Conservation (phyloP, 1,140 invertebrate genomes). For the Brachionus manjavacas region DNA sequence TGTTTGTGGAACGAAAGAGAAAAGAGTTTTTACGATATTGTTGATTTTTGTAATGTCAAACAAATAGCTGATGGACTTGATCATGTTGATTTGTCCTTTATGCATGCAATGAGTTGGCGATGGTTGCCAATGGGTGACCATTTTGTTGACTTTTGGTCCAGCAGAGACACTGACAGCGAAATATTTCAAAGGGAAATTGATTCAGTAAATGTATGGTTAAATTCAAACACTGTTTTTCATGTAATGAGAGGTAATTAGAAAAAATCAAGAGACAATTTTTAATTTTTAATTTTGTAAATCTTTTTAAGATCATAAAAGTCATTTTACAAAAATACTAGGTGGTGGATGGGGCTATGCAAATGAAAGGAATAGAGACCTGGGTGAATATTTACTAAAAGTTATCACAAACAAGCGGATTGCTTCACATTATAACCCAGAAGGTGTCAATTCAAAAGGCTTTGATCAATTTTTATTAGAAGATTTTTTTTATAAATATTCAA, state of each 20-base stretch:
- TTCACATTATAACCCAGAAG: neutral
- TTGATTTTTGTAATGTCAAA: slow-evolving; percentile 40
- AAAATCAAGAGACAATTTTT: neutral
- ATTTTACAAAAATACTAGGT: neutral
- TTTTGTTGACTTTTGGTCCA: slow-evolving; percentile 15
- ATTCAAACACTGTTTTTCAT: slow-evolving; percentile 22
- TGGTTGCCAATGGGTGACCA: slow-evolving; percentile 15
- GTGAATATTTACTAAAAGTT: neutral
- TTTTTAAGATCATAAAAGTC: neutral
- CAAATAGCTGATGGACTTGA: neutral
- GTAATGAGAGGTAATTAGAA: neutral
- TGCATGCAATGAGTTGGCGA: slow-evolving; percentile 33
- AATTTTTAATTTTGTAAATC: neutral
- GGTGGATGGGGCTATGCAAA: slow-evolving; percentile 15
- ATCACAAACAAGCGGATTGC: neutral
- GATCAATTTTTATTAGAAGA: neutral
- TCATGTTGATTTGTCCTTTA: neutral
- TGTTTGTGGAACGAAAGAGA: neutral
- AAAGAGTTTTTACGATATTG: neutral
- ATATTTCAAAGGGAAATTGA: slow-evolving; percentile 34
- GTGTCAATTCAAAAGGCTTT: neutral
- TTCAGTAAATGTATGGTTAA: slow-evolving; percentile 3
- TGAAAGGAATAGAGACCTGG: neutral
- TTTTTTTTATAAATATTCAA: neutral
- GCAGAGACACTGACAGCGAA: neutral